Base-by-base conservation (phyloP, 2,113 vertebrate genomes). In the Pangasianodon hypophthalmus region DNA sequence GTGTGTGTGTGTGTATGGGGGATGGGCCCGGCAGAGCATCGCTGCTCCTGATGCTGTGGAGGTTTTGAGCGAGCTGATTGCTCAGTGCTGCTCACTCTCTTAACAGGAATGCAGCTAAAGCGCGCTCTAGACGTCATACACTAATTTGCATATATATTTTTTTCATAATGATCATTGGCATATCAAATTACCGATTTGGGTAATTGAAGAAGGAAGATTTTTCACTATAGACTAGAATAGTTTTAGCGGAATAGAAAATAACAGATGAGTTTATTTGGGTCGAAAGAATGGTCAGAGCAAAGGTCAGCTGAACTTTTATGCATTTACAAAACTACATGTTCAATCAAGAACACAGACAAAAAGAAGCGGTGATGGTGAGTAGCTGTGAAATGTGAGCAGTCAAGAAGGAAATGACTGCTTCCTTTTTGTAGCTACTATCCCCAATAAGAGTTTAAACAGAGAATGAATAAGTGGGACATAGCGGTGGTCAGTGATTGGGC, bases 11-110 rank as follows among this genome's bases (percentile, higher is more conserved):
- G 54, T 21, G 48, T 5, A 77, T 58, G 91, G 90, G 97, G 97
- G 96, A 96, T 96, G 97, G 97, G 97, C 50, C 24, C 4, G 13
- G 84, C 80, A 26, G 54, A 80, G 46, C 46, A 50, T 50, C 46
- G 0, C 44, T 11, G 73, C 19, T 24, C 6, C 73, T 75, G 71
- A 77, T 21, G 41, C 41, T 77, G 37, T 44, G 32, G 4, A 6
- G 32, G 62, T 32, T 67, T 37, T 37, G 37, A 37, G 37, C 37
- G 37, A 37, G 37, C 37, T 37, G 37, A 37, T 1, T 1, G 37
- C 37, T 37, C 60, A n/a, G 62, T 60, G 58, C 24, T 21, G 58
- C 21, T 13, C 24, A 21, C 56, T 58, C 56, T 58, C 56, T 58
- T 58, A 58, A 67, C 29, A n/a, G 2, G 62, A 64, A 64, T n/a